Percentiles rank a stretch among this genome's conserved stretches.
Evolutionary conservation across 2,888 invertebrate genomes (phyloP).

Genomic region (Apodemia duryi): DNA sequence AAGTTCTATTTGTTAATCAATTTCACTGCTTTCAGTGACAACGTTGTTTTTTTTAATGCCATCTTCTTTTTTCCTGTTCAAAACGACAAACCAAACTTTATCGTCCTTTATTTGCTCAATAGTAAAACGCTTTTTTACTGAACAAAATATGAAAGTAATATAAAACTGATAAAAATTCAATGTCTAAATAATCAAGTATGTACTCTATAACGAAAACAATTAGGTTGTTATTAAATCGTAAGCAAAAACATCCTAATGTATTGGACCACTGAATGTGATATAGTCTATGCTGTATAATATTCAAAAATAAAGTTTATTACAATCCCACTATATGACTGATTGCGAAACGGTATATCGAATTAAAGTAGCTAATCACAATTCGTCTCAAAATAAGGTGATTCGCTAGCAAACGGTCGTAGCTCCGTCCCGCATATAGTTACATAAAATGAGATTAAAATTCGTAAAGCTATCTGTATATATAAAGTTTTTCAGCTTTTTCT

Average conservation of each 20-base stretch:
- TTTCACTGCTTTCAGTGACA: too few relatives aligned
- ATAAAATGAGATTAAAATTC: slow-evolving; percentile 1
- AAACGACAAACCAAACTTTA: not conserved
- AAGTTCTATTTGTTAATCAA: too few relatives aligned
- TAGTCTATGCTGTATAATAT: slow-evolving; percentile 10
- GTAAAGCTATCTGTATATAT: not conserved
- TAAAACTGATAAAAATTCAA: not conserved
- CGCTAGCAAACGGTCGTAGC: slow-evolving; percentile 2
- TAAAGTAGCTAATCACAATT: not conserved
- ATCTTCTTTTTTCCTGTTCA: too few relatives aligned
- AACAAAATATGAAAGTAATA: not conserved
- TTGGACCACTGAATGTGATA: slow-evolving; percentile 13
- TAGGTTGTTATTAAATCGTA: slow-evolving; percentile 1
- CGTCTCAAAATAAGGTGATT: not conserved
- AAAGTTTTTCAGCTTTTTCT: not conserved
- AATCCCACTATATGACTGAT: not conserved
- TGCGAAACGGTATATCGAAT: not conserved
- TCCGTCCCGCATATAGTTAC: not conserved
- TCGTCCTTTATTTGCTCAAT: slow-evolving; percentile 9
- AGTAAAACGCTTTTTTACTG: not conserved
- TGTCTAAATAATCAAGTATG: not conserved
- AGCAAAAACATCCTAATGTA: slow-evolving; percentile 4
- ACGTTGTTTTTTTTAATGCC: too few relatives aligned
- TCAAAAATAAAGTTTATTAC: not conserved
- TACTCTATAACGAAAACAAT: slow-evolving; percentile 2